Evolutionary conservation across 2,797 vertebrate genomes (phyloP), one percentile per base, ranked within the genome.

Genomic region (Periparus ater): DNA sequence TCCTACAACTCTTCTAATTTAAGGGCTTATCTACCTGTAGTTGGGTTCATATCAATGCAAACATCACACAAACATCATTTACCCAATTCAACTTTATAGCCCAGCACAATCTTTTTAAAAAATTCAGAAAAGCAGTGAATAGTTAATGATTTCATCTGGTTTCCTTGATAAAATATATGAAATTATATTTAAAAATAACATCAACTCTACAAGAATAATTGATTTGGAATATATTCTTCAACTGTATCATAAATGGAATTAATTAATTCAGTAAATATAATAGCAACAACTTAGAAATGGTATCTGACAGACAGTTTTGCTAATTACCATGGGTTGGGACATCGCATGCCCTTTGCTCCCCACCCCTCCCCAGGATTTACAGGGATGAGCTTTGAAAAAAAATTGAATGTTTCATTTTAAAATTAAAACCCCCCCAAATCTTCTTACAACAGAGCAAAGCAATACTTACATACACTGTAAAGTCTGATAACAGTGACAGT

Each of bases 401-500:
- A 72, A 6, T 0, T 25, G 5, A 2, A 40, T 29, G 9, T 19
- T 75, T 71, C 68, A 67, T 72, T 93, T 92, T 44, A 72, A 83
- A 88, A 76, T 60, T 34, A 26, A 26, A 55, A 7, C 1, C 0
- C 0, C 0, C 6, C 7, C 67, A 72, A 34, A 57, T 11, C 19
- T 73, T 9, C 32, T 88, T 32, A 57, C 9, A 66, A 55, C 0
- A 4, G 19, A 62, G 27, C 11, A 65, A 38, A 84, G 57, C 22
- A 70, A 63, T 45, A 42, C 18, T 80, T 60, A 65, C 9, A 7
- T 10, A 36, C 0, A 1, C 58, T 44, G 27, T 73, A 4, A 75
- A 75, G 32, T 48, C 58, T 75, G 77, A 1, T 45, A 91, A 63
- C 23, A 60, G 6, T 38, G 75, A 76, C 30, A 60, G 57, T 36